Conservation (phyloP, 2,888 invertebrate species). For the Cenopis cana region DNA sequence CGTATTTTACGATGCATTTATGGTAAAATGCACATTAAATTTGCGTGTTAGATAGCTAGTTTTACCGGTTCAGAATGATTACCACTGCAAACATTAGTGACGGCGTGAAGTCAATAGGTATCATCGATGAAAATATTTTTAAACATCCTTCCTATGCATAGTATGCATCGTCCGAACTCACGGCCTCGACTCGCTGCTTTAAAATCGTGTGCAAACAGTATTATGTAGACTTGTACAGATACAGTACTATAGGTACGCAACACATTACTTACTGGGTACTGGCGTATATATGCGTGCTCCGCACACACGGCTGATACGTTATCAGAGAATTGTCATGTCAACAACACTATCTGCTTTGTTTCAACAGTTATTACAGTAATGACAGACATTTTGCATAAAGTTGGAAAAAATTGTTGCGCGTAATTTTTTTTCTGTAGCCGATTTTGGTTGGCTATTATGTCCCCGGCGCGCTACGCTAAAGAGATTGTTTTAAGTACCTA, state of each 20-base stretch:
- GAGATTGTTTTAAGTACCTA: too few species aligned
- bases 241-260: constrained; percentile 23
- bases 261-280: constrained; percentile 25
- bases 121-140: constrained; percentile 7
- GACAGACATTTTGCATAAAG: constrained; percentile 47
- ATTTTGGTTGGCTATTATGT: neutral
- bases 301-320: constrained; percentile 65
- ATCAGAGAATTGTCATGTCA: constrained; percentile 77
- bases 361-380: constrained; percentile 62
- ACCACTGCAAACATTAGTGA: constrained; percentile 8
- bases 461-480: too few species aligned
- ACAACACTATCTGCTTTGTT: constrained; percentile 75
- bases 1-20: constrained; percentile 13
- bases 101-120: constrained; percentile 11
- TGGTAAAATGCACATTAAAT: constrained; percentile 1
- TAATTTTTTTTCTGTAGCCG: neutral
- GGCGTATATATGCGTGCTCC: constrained; percentile 23
- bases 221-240: constrained; percentile 8
- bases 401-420: constrained; percentile 27
- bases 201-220: constrained; percentile 31
- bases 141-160: constrained; percentile 25
- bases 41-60: constrained; percentile 15
- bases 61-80: constrained; percentile 4
- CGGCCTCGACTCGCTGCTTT: constrained; percentile 29
- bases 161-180: constrained; percentile 26